These are phyloP conservation scores for Gila orcuttii DNA, from an alignment of 2,113 vertebrate species.

Conservation along the genomic window DNA sequence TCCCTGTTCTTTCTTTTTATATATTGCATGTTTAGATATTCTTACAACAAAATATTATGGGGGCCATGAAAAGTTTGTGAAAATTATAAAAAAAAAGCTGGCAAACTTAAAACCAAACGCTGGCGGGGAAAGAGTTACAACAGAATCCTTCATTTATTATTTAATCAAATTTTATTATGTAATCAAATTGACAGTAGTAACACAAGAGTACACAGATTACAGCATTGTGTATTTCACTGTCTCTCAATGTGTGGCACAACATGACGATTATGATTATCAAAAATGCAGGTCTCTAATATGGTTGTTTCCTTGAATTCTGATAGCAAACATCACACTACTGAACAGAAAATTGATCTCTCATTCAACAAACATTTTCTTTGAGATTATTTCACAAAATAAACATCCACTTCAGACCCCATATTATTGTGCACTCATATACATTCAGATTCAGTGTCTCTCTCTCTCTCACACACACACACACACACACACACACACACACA, in stretches of 20 bases:
- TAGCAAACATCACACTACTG: slow-evolving; percentile 33
- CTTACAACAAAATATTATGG: too few relatives aligned
- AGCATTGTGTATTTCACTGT: slow-evolving; percentile 64
- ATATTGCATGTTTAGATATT: too few relatives aligned
- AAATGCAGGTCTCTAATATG: slow-evolving; percentile 43
- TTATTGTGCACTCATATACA: slow-evolving; percentile 24
- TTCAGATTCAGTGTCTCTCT: not conserved
- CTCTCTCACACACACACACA: slow-evolving; percentile 21
- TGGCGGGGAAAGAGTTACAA: not conserved
- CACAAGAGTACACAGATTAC: slow-evolving; percentile 72
- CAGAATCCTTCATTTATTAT: slow-evolving; percentile 66
- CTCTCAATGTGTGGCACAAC: slow-evolving; percentile 54
- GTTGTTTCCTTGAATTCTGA: slow-evolving; percentile 45
- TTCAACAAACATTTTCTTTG: slow-evolving; percentile 35
- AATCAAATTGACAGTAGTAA: slow-evolving; percentile 78
- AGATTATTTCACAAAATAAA: slow-evolving; percentile 48
- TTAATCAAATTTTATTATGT: slow-evolving; percentile 67
- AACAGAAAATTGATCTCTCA: slow-evolving; percentile 26
- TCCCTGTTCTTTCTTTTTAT: too few relatives aligned
- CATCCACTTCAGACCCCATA: slow-evolving; percentile 47
- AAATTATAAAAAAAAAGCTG: too few relatives aligned
- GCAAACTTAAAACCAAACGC: too few relatives aligned
- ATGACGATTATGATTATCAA: slow-evolving; percentile 53
- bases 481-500: slow-evolving; percentile 49
- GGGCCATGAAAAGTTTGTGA: too few relatives aligned